These are phyloP conservation scores for Mactra quadrangularis DNA, from an alignment of 1,140 invertebrate species.

Conservation along the genomic window DNA sequence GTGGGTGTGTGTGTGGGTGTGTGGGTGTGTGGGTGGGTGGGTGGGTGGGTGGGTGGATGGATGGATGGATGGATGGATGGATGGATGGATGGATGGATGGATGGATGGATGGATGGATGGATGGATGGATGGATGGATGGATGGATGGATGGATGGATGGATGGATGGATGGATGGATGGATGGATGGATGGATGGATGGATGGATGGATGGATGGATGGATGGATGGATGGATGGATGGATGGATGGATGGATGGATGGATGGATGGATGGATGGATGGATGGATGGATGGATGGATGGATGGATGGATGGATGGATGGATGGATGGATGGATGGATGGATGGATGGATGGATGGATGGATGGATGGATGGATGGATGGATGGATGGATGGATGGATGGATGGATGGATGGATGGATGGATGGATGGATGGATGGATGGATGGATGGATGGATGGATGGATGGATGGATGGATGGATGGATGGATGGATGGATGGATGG, in stretches of 20 bases:
- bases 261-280: constrained; percentile 2
- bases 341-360: constrained; percentile 2
- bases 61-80: constrained; percentile 2
- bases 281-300: constrained; percentile 2
- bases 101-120: constrained; percentile 2
- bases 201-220: constrained; percentile 2
- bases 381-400: constrained; percentile 2
- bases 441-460: background rate
- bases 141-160: constrained; percentile 2
- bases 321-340: constrained; percentile 2
- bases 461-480: constrained; percentile 2
- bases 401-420: constrained; percentile 2
- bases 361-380: constrained; percentile 2
- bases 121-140: constrained; percentile 2
- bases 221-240: constrained; percentile 2
- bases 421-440: constrained; percentile 2
- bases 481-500: constrained; percentile 2
- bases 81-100: constrained; percentile 2
- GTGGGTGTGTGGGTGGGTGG: too few species aligned
- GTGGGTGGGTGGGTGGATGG: too few species aligned
- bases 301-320: background rate
- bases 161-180: constrained; percentile 2
- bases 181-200: constrained; percentile 2
- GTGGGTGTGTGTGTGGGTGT: too few species aligned
- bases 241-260: constrained; percentile 2